These are phyloP conservation scores for Sebastes alutus DNA, from an alignment of 2,797 vertebrate genomes.

Conservation along the genomic window DNA sequence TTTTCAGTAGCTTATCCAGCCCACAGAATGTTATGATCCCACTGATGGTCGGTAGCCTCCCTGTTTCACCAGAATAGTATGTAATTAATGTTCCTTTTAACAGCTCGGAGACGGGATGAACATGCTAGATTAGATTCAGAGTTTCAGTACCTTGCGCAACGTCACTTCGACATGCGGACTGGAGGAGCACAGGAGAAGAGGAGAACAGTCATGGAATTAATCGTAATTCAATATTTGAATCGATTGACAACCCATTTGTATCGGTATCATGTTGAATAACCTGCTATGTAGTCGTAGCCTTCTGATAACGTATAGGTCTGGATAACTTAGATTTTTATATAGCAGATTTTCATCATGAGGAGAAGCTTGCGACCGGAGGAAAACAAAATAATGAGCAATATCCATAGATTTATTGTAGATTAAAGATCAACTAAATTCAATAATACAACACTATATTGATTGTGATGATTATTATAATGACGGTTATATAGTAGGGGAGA, in stretches of 20 bases:
- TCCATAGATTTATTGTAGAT: neutral
- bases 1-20: slow-evolving; percentile 10
- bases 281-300: neutral
- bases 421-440: neutral
- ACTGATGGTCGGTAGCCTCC: neutral
- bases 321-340: neutral
- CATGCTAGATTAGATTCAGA: neutral
- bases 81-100: neutral
- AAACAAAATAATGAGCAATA: neutral
- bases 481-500: no score
- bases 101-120: neutral
- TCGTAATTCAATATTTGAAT: no score
- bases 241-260: neutral
- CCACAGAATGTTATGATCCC: neutral
- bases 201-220: no score
- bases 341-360: neutral
- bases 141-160: no score
- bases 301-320: neutral
- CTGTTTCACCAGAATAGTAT: neutral
- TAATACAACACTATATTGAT: neutral
- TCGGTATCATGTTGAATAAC: neutral
- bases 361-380: neutral
- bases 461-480: no score
- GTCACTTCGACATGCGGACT: no score
- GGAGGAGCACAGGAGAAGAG: no score